Evolutionary conservation across 2,797 vertebrate species (phyloP), one percentile per base, ranked within the genome.

Genomic region (Eremophila alpestris): DNA sequence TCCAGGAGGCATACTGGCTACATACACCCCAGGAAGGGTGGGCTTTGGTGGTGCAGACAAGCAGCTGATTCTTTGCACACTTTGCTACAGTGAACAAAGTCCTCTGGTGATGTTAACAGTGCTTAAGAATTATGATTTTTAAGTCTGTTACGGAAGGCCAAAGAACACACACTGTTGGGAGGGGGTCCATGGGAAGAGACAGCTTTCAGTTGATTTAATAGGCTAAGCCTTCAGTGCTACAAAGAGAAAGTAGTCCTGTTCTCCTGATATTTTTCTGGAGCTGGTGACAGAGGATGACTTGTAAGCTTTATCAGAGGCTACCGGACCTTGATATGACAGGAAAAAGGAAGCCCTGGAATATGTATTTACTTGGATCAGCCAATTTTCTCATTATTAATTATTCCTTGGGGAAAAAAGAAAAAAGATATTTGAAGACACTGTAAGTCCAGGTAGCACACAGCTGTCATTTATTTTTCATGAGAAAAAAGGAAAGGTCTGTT

Each of bases 381-480:
- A 46, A 15, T 89, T 71, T 80, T 5, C 32, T 52, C 10, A 67
- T 63, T 54, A 19, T 70, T 92, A 49, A 43, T 89, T 80, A 67
- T 83, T 90, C 48, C 7, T 49, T 75, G 12, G 27, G 30, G 4
- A 14, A 5, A 29, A 51, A 23, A 9, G 4, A 41, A 64, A 41
- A 64, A 34, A n/a, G 17, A 2, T 87, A 46, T 88, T 43, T 88
- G 65, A 70, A 83, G 41, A 78, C n/a, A 11, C 5, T 51, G 36
- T 77, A 84, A 90, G 89, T 75, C 34, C 69, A 74, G 52, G 40
- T 81, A 90, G 46, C 65, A 59, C 38, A 63, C 23, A 94, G 49
- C 26, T 93, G 46, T 74, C 62, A 74, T 71, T 89, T 94, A 36
- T 91, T 96, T 46, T 19, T 96, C 75, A 87, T 18, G 26, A 51